Evolutionary conservation across 1,140 invertebrate genomes (phyloP).

Genomic region (Ericerus pela): DNA sequence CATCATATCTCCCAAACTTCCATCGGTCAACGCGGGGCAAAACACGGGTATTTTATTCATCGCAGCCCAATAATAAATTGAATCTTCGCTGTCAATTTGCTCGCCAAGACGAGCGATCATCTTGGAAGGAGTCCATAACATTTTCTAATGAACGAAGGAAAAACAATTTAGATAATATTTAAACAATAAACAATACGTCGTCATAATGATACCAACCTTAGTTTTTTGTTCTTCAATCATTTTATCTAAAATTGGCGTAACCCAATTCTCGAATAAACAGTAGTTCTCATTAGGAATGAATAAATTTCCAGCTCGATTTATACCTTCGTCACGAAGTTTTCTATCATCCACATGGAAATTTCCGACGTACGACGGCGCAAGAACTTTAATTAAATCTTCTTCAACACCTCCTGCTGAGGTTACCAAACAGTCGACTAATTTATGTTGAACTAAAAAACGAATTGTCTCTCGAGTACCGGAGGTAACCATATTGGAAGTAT

Average conservation of each 20-base stretch:
- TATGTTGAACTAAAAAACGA: constrained; percentile 75
- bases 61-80: constrained; percentile 96
- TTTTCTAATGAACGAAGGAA: constrained; percentile 13
- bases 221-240: constrained; percentile 79
- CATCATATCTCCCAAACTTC: constrained; percentile 97
- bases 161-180: not conserved
- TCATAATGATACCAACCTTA: constrained; percentile 33
- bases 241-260: constrained; percentile 83
- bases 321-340: constrained; percentile 64
- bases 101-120: constrained; percentile 70
- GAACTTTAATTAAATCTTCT: constrained; percentile 98
- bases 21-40: constrained; percentile 95
- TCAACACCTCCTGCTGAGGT: constrained; percentile 96
- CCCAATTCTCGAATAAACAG: constrained; percentile 95
- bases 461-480: constrained; percentile 86
- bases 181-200: constrained; percentile 1
- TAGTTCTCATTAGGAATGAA: constrained; percentile 98
- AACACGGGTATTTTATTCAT: constrained; percentile 97
- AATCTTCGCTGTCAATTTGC: constrained; percentile 78
- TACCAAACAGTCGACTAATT: constrained; percentile 87
- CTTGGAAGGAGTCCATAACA: constrained; percentile 85
- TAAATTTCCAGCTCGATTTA: constrained; percentile 95
- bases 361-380: constrained; percentile 85
- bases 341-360: constrained; percentile 73
- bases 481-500: constrained; percentile 95